Conservation (phyloP, 2,797 vertebrate species). For the Capromys pilorides region DNA sequence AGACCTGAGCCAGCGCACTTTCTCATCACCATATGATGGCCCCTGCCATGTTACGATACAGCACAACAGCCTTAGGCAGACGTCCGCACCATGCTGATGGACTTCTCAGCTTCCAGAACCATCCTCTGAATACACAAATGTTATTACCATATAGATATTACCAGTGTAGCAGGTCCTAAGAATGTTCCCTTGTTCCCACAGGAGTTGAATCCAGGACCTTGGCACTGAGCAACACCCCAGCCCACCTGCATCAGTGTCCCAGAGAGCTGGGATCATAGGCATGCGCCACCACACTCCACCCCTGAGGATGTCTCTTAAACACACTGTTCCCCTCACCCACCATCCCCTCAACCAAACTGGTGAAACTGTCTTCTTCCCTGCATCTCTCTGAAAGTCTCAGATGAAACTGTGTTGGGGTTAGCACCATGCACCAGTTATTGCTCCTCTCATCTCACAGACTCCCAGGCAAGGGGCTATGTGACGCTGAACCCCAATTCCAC, state of each 20-base stretch:
- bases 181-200: neutral
- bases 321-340: neutral
- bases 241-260: neutral
- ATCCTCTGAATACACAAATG: neutral
- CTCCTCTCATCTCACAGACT: neutral
- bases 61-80: neutral
- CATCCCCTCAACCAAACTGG: neutral
- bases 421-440: too few relatives aligned
- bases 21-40: neutral
- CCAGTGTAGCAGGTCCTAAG: neutral
- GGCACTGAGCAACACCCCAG: neutral
- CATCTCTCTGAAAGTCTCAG: neutral
- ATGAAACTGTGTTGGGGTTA: neutral
- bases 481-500: neutral
- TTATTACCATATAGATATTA: neutral
- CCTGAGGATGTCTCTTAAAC: neutral
- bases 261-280: neutral
- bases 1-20: neutral
- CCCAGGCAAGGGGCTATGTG: rapidly evolving
- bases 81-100: neutral
- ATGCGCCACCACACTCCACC: neutral
- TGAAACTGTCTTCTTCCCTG: neutral
- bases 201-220: neutral
- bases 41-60: neutral
- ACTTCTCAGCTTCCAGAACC: neutral